Base-by-base conservation (phyloP, 2,797 vertebrate genomes). In the Macropodus opercularis region DNA sequence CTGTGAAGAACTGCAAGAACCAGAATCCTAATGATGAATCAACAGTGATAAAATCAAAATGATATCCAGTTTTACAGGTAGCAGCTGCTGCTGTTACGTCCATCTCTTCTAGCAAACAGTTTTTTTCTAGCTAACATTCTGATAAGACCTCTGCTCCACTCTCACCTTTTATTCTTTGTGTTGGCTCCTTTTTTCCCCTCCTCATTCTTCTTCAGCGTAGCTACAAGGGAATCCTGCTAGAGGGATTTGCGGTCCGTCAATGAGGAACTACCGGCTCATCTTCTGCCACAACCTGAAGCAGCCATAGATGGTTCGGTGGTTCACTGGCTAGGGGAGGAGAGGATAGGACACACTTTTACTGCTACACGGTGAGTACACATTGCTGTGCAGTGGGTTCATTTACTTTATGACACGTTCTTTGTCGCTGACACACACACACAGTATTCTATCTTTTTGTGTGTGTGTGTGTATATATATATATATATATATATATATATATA, bases 241-340 rank as follows among this genome's bases (percentile, higher is more conserved):
- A 90, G 87, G 95, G 94, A 97, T 98, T 95, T 92, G 95, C 92
- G 92, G 94, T 96, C 96, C 89, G 96, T 99, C 96, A 99, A 99
- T 99, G 97, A 97, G 97, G 97, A 99, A 99, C 96, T 99, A 99
- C 94, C 95, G 97, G 96, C 95, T 99, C 91, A 99, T 99, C 96
- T 99, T 99, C 92, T 99, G 97, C 94, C 97, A 99, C 93, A 99
- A 98, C 93, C 96, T 99, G 92, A 99, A 99, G 95, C 97, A 99
- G 89, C 97, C 97, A 93, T 99, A 99, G 97, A 95, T 96, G 94
- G 92, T 93, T 93, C 84, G 92, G 91, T 90, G 91, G 88, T 95
- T 96, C 91, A 93, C 92, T 94, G 94, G 94, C 91, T 89, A 94
- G 93, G 93, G 94, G 94, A 94, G 95, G 94, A 94, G 92, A 91